Percentiles rank a stretch among this genome's conserved stretches.
Evolutionary conservation across 2,113 vertebrate species (phyloP).

Genomic region (Charadrius vociferus): DNA sequence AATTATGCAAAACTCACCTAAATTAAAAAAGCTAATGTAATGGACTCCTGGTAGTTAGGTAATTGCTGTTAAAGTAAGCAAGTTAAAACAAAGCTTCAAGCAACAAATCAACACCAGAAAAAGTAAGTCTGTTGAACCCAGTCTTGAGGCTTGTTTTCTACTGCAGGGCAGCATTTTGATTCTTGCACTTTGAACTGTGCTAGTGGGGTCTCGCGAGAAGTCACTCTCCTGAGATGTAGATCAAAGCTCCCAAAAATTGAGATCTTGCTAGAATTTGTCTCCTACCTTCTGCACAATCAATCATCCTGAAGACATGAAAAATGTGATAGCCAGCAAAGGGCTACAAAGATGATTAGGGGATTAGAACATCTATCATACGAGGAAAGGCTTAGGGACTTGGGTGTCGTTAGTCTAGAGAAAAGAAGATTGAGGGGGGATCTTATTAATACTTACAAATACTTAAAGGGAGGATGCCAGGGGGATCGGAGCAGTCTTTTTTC

Average conservation of each 20-base stretch:
- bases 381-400: no score
- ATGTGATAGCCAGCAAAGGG: no score
- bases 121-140: background rate
- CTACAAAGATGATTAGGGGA: no score
- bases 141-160: background rate
- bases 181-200: background rate
- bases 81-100: background rate
- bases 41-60: background rate
- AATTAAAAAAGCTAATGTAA: background rate
- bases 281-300: background rate
- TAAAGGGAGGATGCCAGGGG: no score
- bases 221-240: rapidly evolving
- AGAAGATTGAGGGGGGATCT: no score
- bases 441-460: no score
- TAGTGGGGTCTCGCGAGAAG: background rate
- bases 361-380: no score
- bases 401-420: no score
- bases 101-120: background rate
- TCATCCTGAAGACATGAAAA: background rate
- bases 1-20: background rate
- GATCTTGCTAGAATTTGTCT: background rate
- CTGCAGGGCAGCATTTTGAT: background rate
- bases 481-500: no score
- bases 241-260: background rate
- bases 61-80: background rate